These are phyloP conservation scores for Limenitis arthemis DNA, from an alignment of 2,888 invertebrate genomes.

Conservation along the genomic window DNA sequence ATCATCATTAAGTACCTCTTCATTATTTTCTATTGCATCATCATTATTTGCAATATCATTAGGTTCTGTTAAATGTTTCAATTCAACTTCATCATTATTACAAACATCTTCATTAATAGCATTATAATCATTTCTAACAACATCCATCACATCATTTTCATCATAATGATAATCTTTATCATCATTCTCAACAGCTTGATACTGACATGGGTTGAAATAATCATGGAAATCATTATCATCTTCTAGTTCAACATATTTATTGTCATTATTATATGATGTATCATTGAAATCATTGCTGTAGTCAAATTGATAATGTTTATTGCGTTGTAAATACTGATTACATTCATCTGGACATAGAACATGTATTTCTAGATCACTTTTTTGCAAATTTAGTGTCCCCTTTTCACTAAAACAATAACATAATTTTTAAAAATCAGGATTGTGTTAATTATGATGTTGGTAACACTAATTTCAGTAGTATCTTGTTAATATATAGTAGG, in stretches of 20 bases:
- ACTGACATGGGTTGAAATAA: slow-evolving; percentile 15
- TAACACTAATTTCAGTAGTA: too few species aligned
- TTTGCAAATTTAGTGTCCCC: slow-evolving; percentile 47
- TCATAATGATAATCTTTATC: slow-evolving; percentile 11
- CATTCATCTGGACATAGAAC: slow-evolving; percentile 50
- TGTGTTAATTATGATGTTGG: too few species aligned
- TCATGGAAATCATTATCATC: slow-evolving; percentile 27
- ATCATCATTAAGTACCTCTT: slow-evolving; percentile 6
- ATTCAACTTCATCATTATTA: slow-evolving; percentile 2
- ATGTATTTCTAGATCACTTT: slow-evolving; percentile 37
- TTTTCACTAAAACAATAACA: slow-evolving; percentile 56
- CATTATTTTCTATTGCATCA: slow-evolving; percentile 6
- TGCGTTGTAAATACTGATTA: slow-evolving; percentile 25
- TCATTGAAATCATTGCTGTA: slow-evolving; percentile 27
- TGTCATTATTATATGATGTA: slow-evolving; percentile 21
- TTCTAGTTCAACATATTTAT: slow-evolving; percentile 32
- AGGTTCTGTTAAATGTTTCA: too few species aligned
- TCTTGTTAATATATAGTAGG: too few species aligned
- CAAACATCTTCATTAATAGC: slow-evolving; percentile 9
- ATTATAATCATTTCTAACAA: slow-evolving; percentile 12
- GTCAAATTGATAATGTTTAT: slow-evolving; percentile 22
- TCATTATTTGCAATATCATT: slow-evolving; percentile 3
- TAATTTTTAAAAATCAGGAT: too few species aligned
- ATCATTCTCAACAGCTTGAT: slow-evolving; percentile 18
- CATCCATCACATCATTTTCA: slow-evolving; percentile 10